Percentiles rank a stretch among this genome's conserved stretches.
Conservation (phyloP, 2,113 vertebrate species). For the Phaetusa simplex region DNA sequence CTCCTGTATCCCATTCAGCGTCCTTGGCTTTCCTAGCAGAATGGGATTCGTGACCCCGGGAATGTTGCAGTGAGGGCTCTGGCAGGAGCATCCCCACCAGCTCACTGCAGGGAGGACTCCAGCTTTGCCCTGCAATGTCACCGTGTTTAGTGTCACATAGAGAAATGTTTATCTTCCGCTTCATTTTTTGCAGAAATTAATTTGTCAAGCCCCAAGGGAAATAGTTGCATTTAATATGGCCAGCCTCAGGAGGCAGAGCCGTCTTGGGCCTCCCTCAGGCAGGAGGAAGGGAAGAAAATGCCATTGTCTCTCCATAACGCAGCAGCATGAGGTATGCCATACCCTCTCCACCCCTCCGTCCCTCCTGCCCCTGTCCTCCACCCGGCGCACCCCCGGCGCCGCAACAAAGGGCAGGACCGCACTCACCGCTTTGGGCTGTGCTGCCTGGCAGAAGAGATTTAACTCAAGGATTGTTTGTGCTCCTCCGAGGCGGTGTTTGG, state of each 20-base stretch:
- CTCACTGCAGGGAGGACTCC: background rate
- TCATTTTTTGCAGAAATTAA: background rate
- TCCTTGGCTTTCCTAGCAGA: background rate
- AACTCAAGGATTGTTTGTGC: background rate
- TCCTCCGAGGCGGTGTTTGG: background rate
- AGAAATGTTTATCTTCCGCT: background rate
- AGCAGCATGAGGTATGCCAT: background rate
- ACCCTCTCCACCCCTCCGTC: background rate
- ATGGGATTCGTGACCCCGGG: background rate
- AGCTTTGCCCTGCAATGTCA: background rate
- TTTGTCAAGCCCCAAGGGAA: background rate
- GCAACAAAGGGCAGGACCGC: accelerated
- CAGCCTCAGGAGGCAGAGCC: background rate
- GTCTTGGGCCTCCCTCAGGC: background rate
- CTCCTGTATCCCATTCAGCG: background rate
- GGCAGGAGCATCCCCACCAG: background rate
- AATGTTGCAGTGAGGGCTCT: background rate
- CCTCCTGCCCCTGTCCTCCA: background rate
- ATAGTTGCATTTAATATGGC: background rate
- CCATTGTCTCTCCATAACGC: background rate
- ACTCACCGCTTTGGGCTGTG: too few species aligned
- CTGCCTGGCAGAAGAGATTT: background rate
- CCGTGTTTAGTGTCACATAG: background rate
- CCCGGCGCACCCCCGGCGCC: background rate
- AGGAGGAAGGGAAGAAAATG: background rate